Conservation (phyloP, 2,113 vertebrate genomes). For the Corythornis vintsioides region DNA sequence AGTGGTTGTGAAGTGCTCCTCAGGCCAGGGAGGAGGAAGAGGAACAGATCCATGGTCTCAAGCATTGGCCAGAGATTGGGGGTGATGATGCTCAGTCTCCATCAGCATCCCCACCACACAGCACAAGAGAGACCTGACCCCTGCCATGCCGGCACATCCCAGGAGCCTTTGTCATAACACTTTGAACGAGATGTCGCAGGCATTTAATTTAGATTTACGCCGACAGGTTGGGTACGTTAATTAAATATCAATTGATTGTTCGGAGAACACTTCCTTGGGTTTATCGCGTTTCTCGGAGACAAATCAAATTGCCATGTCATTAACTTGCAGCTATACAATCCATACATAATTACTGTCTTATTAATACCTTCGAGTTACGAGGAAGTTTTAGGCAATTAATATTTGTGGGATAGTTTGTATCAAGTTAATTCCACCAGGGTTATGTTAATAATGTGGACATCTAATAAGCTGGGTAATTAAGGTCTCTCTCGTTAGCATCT, state of each 20-base stretch:
- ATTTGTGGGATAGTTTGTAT: constrained; percentile 60
- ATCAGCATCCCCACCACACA: neutral
- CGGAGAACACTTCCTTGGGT: constrained; percentile 60
- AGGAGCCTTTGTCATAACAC: neutral
- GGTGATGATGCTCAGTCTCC: neutral
- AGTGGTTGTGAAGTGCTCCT: rapidly evolving
- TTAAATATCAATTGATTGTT: constrained; percentile 72
- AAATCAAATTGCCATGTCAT: constrained; percentile 64
- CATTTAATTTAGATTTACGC: constrained; percentile 30
- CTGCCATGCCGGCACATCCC: rapidly evolving
- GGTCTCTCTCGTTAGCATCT: constrained; percentile 40
- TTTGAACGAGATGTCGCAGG: neutral
- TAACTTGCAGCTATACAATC: constrained; percentile 61
- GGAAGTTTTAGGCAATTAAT: constrained; percentile 71
- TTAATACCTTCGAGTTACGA: constrained; percentile 59
- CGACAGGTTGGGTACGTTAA: constrained; percentile 49
- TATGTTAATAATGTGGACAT: constrained; percentile 56
- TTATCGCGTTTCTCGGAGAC: constrained; percentile 34
- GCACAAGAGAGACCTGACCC: neutral
- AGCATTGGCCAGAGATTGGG: rapidly evolving
- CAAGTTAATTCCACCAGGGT: constrained; percentile 60
- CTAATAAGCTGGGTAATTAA: constrained; percentile 70
- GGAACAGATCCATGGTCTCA: rapidly evolving
- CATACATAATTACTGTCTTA: constrained; percentile 67
- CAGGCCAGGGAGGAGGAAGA: neutral